These are phyloP conservation scores for Mesocricetus auratus DNA, from an alignment of 2,113 vertebrate species.

Conservation along the genomic window DNA sequence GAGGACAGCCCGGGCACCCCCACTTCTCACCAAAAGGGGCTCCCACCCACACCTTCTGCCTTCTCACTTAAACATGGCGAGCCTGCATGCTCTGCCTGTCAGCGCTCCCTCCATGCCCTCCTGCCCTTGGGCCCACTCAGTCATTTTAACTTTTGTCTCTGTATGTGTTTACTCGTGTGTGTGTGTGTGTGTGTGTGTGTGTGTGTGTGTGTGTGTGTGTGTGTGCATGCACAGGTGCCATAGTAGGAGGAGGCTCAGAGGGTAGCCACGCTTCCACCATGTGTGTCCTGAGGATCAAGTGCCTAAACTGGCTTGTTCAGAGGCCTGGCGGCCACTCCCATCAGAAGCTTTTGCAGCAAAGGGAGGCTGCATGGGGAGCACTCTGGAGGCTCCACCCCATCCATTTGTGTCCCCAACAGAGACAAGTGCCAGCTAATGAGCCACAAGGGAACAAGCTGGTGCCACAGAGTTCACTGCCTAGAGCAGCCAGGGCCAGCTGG, in stretches of 20 bases:
- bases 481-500: too few species aligned
- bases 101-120: too few species aligned
- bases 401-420: not conserved
- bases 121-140: too few species aligned
- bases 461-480: not conserved
- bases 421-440: not conserved
- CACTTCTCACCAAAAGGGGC: not conserved
- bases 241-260: not conserved
- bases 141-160: not conserved
- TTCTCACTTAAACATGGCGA: not conserved
- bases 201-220: not conserved
- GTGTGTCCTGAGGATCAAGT: not conserved
- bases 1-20: not conserved
- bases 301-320: not conserved
- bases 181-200: not conserved
- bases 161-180: not conserved
- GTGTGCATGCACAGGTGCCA: not conserved
- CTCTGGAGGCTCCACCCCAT: not conserved
- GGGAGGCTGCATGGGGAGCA: not conserved
- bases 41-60: not conserved
- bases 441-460: not conserved
- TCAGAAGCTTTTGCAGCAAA: not conserved
- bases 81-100: not conserved
- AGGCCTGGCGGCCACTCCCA: too few species aligned
- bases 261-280: too few species aligned